Evolutionary conservation across 2,888 invertebrate genomes (phyloP), one percentile per base, ranked within the genome.

Genomic region (Drosophila helvetica): DNA sequence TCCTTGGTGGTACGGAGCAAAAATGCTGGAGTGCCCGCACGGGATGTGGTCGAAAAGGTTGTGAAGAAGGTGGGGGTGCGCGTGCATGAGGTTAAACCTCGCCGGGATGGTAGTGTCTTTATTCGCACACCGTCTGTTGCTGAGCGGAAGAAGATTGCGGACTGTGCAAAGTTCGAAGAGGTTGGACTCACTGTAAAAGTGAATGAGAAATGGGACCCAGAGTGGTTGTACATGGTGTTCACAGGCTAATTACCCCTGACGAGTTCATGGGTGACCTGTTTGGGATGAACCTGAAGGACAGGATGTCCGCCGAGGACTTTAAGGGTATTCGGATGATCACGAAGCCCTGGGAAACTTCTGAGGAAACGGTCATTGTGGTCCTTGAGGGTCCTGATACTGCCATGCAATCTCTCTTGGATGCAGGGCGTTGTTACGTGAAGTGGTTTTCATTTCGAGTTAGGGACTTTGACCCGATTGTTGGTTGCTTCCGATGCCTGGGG

Each of bases 201-300:
- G 4, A 60, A 52, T 18, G 61, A 52, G 7, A 52, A 30, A n/a
- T 56, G 3, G 43, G 52, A 25, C 63, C 63, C 4, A 63, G 33
- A 17, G 3, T 52, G 7, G 65, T 54, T 0, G 48, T 59, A 2
- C 51, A 52, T 12, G 53, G 43, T 1, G 45, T 63, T 7, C 50
- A 64, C 9, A 19, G 18, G n/a, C 43, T 12, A 2, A 51, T 69
- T 1, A 50, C 27, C 3, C 30, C 43, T 43, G 64, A 64, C n/a
- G 64, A 69, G 38, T 55, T 64, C 30, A 55, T 52, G 51, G 15
- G 17, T 6, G 47, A 59, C 0, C 5, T 64, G 0, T 48, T 43
- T 8, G 56, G 52, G 33, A 0, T 60, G 45, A 65, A 65, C 17
- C 10, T 65, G 18, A 69, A 56, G 33, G 65, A 65, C 4, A 52